Base-by-base conservation (phyloP, 2,113 vertebrate genomes). In the Phycodurus eques region DNA sequence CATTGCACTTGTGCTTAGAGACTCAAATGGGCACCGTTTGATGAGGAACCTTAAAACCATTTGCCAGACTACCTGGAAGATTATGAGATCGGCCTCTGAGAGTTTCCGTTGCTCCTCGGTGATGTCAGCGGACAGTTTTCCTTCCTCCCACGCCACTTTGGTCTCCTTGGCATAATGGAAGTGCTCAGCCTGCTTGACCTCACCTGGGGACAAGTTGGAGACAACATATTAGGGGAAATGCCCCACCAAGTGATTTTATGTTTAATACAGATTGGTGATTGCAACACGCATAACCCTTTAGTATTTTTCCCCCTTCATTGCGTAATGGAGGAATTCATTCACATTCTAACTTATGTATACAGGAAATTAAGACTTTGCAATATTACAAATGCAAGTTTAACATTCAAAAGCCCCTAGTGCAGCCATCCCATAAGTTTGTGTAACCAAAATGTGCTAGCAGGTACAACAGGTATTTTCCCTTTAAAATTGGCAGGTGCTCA, bases 41-140 rank as follows among this genome's bases (percentile, higher is more conserved):
- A 27, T 4, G 27, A 27, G 27, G 22, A 57, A n/a, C 63, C 15
- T 43, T 46, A 9, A 47, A 22, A 10, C 4, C 2, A 1, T 0
- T 14, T 49, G 27, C 27, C 13, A 27, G 0, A 31, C 17, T 64
- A 94, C 94, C 93, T 95, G 94, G 75, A 95, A 95, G 72, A 95
- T 91, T 71, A 94, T 75, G 0, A 95, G 88, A 35, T 95, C 93
- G 0, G 94, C 93, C 22, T 90, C 82, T 31, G 73, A 81, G 69
- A 94, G 71, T 83, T 95, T 94, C 31, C 87, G 81, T 46, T 95
- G 93, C 64, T 94, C 94, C 1, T 87, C 85, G 0, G 81, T 86
- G 46, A 95, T 91, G 69, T 96, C 94, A 0, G 77, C 68, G 68
- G 85, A 91, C 51, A 93, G 88, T 9, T 84, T 81, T 2, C 89